Evolutionary conservation across 92 coral and sea anemone species (phyloP).

Genomic region (Micromussa lordhowensis): DNA sequence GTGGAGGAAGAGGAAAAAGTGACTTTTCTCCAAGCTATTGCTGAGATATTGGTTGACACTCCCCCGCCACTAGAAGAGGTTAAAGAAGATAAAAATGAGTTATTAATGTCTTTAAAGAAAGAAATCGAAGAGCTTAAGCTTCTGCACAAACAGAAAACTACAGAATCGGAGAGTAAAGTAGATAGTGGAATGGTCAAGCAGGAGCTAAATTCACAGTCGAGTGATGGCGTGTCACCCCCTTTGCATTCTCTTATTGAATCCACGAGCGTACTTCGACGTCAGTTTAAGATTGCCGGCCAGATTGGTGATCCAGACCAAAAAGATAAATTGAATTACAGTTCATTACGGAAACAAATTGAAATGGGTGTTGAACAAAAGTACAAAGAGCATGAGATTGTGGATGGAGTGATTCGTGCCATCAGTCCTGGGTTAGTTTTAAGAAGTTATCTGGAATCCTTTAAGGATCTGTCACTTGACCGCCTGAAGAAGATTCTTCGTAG

Average conservation of each 20-base stretch:
- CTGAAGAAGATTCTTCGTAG: constrained; percentile 60
- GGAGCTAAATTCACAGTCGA: not conserved
- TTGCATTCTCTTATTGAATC: constrained; percentile 9
- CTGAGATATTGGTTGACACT: not conserved
- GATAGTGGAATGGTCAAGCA: not conserved
- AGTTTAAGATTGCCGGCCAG: constrained; percentile 43
- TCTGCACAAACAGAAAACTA: constrained; percentile 2
- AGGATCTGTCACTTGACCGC: constrained; percentile 51
- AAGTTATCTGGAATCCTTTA: constrained; percentile 51
- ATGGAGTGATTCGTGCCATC: constrained; percentile 62
- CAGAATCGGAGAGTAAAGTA: not conserved
- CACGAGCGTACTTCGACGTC: constrained; percentile 34
- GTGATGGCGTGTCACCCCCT: constrained; percentile 1
- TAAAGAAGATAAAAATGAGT: constrained; percentile 27
- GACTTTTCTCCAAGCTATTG: constrained; percentile 15
- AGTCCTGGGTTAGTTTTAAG: constrained; percentile 55
- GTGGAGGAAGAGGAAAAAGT: constrained; percentile 24
- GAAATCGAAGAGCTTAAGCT: constrained; percentile 22
- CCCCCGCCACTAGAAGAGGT: constrained; percentile 37
- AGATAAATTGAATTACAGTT: not conserved
- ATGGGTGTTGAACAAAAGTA: not conserved
- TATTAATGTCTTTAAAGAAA: constrained; percentile 20
- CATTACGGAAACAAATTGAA: constrained; percentile 18
- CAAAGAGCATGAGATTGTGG: constrained; percentile 51
- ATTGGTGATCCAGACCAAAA: constrained; percentile 42